Evolutionary conservation across 2,888 invertebrate species (phyloP), one percentile per base, ranked within the genome.

Genomic region (Ochlodes sylvanus): DNA sequence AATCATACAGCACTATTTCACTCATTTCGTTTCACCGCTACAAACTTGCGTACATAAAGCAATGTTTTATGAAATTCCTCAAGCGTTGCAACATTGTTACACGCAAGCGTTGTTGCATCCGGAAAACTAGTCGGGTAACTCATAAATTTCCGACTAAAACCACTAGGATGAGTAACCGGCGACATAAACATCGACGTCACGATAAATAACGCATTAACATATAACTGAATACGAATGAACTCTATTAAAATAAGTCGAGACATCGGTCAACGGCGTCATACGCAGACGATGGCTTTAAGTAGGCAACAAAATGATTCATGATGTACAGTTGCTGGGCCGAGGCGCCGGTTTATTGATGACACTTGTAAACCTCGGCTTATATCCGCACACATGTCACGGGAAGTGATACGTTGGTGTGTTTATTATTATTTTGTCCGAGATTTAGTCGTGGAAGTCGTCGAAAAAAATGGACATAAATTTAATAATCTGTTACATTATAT

Each of bases 231-330:
- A 68, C 57, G 38, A 57, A 65, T 57, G 56, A 58, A 65, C 52
- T 69, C 65, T 32, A 71, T 74, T 72, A 70, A 70, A 72, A 75
- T 75, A 73, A 69, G 69, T 70, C 68, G 69, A 73, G 71, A 74
- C 72, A 70, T 71, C 76, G 74, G 71, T 73, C 73, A 63, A 71
- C 77, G 76, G 55, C 70, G 73, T 75, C 76, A 75, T 76, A 73
- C 73, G 12, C 38, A 38, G 38, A 38, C 63, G 61, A 67, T 68
- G 76, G 38, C 19, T 17, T 76, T 73, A 76, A 77, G 77, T 75
- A 76, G 77, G 73, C 77, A 74, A 71, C 47, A 47, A 47, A 34
- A 42, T 87, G 80, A 86, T 78, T 87, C 86, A 87, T 80, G 72
- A 70, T 73, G 71, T 79, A 69, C 65, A 74, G 73, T 75, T 77